Evolutionary conservation across 2,888 invertebrate genomes (phyloP).

Genomic region (Aspidiotus destructor): DNA sequence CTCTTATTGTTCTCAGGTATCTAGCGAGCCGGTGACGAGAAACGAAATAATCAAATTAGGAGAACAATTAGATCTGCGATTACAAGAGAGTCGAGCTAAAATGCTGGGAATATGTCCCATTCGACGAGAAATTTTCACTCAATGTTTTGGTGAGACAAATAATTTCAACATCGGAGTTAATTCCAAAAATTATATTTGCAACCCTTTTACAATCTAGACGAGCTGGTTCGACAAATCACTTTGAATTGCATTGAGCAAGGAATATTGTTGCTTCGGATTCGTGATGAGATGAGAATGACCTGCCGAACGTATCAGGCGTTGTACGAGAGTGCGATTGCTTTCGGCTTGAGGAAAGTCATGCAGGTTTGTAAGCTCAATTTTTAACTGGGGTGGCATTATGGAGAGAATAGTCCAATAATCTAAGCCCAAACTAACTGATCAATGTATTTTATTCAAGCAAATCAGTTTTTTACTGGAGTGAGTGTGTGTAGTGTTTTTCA

Average conservation of each 20-base stretch:
- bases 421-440: too few relatives aligned
- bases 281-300: constrained; percentile 94
- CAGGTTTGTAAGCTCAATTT: constrained; percentile 48
- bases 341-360: constrained; percentile 95
- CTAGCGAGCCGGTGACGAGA: constrained; percentile 90
- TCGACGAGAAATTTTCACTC: constrained; percentile 83
- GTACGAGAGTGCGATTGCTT: constrained; percentile 94
- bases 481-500: too few relatives aligned
- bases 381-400: too few relatives aligned
- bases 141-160: constrained; percentile 70
- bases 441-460: too few relatives aligned
- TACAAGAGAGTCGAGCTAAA: constrained; percentile 84
- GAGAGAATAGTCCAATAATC: too few relatives aligned
- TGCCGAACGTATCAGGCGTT: constrained; percentile 93
- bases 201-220: constrained; percentile 15
- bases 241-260: constrained; percentile 96
- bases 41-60: constrained; percentile 92
- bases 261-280: constrained; percentile 75
- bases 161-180: too few relatives aligned
- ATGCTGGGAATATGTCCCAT: constrained; percentile 96
- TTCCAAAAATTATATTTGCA: too few relatives aligned
- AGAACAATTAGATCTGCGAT: constrained; percentile 82
- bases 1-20: constrained; percentile 52
- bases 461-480: too few relatives aligned
- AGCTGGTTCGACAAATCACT: constrained; percentile 86